phyloP scores from a whole-genome alignment of 2,888 invertebrate genomes.

The Ditula angustiorana region DNA sequence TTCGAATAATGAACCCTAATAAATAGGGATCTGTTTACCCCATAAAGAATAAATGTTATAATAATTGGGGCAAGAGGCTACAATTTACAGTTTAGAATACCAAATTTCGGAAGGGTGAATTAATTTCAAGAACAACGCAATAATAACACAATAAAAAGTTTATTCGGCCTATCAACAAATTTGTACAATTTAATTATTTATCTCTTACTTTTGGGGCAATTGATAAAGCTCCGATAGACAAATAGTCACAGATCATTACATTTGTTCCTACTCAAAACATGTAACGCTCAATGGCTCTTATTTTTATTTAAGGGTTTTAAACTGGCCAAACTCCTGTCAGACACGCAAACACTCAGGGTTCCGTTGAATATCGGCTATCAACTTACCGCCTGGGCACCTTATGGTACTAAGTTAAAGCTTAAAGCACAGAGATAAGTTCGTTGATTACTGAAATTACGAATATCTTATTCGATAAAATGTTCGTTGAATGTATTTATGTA shows the following conservation, averaged over 20 bases:
- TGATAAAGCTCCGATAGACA: background rate
- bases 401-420: too few species aligned
- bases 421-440: too few species aligned
- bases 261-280: background rate
- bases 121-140: constrained; percentile 70
- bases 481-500: too few species aligned
- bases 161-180: constrained; percentile 46
- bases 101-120: constrained; percentile 78
- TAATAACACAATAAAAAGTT: constrained; percentile 66
- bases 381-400: too few species aligned
- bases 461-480: too few species aligned
- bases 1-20: constrained; percentile 84
- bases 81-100: constrained; percentile 78
- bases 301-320: background rate
- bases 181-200: constrained; percentile 54
- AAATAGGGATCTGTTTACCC: constrained; percentile 83
- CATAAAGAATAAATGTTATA: constrained; percentile 83
- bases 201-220: constrained; percentile 31
- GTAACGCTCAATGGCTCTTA: background rate
- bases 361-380: too few species aligned
- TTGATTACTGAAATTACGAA: too few species aligned
- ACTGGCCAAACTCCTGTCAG: too few species aligned
- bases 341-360: too few species aligned
- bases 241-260: background rate
- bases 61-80: constrained; percentile 81